These are phyloP conservation scores for Volucella inanis DNA, from an alignment of 2,888 invertebrate species.

Conservation along the genomic window DNA sequence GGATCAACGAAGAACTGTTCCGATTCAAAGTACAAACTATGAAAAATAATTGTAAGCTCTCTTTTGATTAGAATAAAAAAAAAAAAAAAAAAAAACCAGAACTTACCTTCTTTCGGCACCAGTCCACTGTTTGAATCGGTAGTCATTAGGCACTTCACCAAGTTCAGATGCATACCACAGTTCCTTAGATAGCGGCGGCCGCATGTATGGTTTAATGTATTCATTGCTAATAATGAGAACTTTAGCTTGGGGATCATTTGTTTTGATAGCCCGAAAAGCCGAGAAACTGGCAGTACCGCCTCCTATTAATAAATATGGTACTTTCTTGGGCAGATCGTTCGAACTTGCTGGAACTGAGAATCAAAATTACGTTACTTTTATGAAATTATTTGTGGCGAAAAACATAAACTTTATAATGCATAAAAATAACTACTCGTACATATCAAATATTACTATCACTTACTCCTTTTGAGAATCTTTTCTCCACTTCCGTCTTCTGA, in stretches of 20 bases:
- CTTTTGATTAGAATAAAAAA: neutral
- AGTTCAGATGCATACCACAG: slow-evolving; percentile 90
- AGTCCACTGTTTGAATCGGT: slow-evolving; percentile 96
- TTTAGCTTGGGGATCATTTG: slow-evolving; percentile 90
- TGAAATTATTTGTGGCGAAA: neutral
- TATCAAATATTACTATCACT: neutral
- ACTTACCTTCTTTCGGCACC: slow-evolving; percentile 91
- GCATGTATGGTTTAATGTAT: slow-evolving; percentile 94
- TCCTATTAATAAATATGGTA: slow-evolving; percentile 94
- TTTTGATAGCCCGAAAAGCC: slow-evolving; percentile 96
- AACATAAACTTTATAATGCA: neutral
- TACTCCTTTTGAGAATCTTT: slow-evolving; percentile 17
- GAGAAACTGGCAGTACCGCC: slow-evolving; percentile 97
- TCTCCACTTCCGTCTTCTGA: too few relatives aligned
- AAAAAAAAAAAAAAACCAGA: neutral
- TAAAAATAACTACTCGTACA: too few relatives aligned
- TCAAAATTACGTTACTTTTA: too few relatives aligned
- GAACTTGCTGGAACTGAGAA: slow-evolving; percentile 84
- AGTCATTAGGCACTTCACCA: slow-evolving; percentile 84
- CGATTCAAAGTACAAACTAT: slow-evolving; percentile 92
- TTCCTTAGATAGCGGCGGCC: slow-evolving; percentile 98
- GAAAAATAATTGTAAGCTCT: slow-evolving; percentile 10
- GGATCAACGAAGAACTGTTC: slow-evolving; percentile 90
- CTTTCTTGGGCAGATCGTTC: slow-evolving; percentile 87
- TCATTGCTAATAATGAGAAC: slow-evolving; percentile 94